Percentiles rank a stretch among this genome's conserved stretches.
Conservation (phyloP, 2,797 vertebrate species). For the Rhinoraja longicauda region DNA sequence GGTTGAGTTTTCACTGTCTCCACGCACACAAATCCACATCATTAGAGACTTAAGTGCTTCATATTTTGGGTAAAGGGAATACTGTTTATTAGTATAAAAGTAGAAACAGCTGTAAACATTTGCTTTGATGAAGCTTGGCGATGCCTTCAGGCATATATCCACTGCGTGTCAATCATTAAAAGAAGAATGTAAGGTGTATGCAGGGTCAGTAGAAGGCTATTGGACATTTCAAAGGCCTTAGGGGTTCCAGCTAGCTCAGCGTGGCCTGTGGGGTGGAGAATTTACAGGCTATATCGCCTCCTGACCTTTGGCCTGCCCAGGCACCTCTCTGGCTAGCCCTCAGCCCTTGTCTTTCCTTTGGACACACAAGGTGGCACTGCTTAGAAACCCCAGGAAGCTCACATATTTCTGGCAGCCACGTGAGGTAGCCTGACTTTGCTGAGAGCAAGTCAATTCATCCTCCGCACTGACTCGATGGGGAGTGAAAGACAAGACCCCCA, state of each 20-base stretch:
- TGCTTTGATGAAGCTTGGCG: slow-evolving; percentile 77
- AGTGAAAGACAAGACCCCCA: slow-evolving; percentile 24
- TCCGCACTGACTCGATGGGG: not conserved
- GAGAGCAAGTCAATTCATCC: slow-evolving; percentile 23
- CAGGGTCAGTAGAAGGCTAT: slow-evolving; percentile 56
- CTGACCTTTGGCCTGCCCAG: slow-evolving; percentile 45
- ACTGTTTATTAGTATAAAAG: slow-evolving; percentile 73
- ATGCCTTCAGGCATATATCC: slow-evolving; percentile 58
- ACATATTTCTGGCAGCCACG: slow-evolving; percentile 27
- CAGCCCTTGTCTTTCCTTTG: slow-evolving; percentile 43
- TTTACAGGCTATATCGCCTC: slow-evolving; percentile 46
- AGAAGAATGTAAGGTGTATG: slow-evolving; percentile 68
- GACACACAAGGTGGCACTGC: slow-evolving; percentile 42
- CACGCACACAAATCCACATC: slow-evolving; percentile 66
- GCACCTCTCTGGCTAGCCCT: slow-evolving; percentile 40
- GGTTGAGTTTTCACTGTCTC: slow-evolving; percentile 50
- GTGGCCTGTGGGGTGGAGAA: slow-evolving; percentile 45
- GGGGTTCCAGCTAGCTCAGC: slow-evolving; percentile 42
- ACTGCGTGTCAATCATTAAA: slow-evolving; percentile 68
- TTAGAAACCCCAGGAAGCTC: slow-evolving; percentile 2
- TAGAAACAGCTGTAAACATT: slow-evolving; percentile 88
- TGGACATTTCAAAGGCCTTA: slow-evolving; percentile 49
- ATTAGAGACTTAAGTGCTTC: slow-evolving; percentile 72
- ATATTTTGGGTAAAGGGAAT: slow-evolving; percentile 79
- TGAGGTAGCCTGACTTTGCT: slow-evolving; percentile 18